Evolutionary conservation across 2,888 invertebrate genomes (phyloP).

Genomic region (Lasius platythorax): DNA sequence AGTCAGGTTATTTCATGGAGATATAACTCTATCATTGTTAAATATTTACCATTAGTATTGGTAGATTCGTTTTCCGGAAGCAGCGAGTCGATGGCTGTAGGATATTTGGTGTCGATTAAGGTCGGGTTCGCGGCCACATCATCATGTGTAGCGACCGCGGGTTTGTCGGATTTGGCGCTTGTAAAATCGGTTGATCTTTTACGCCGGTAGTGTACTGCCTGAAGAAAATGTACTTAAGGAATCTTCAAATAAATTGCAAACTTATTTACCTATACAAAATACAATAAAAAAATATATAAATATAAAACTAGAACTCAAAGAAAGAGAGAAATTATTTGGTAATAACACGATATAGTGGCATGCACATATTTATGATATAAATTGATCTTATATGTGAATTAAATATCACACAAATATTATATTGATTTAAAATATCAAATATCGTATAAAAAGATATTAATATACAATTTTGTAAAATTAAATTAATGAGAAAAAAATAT

Average conservation of each 20-base stretch:
- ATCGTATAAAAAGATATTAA: not conserved
- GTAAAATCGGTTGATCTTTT: conserved; percentile 61
- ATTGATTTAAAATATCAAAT: not conserved
- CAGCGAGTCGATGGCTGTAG: conserved; percentile 53
- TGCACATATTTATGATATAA: not conserved
- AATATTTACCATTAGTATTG: conserved; percentile 33
- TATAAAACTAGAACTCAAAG: not conserved
- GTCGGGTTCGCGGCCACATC: conserved; percentile 76
- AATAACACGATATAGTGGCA: not conserved
- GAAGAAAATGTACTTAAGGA: conserved; percentile 44
- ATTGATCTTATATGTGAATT: not conserved
- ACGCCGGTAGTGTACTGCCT: conserved; percentile 62
- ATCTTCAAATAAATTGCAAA: not conserved
- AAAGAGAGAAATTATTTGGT: not conserved
- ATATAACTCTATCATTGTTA: not conserved
- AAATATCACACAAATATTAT: not conserved
- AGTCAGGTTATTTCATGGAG: not conserved
- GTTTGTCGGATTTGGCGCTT: conserved; percentile 24
- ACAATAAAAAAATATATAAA: not conserved
- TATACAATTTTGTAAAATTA: not conserved
- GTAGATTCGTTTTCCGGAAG: conserved; percentile 41
- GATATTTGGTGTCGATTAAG: conserved; percentile 53
- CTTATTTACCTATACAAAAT: not conserved
- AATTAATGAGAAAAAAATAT: conserved; percentile 1
- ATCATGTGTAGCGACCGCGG: conserved; percentile 25